These are phyloP conservation scores for Xylocampa areola DNA, from an alignment of 2,888 invertebrate genomes.

Conservation along the genomic window DNA sequence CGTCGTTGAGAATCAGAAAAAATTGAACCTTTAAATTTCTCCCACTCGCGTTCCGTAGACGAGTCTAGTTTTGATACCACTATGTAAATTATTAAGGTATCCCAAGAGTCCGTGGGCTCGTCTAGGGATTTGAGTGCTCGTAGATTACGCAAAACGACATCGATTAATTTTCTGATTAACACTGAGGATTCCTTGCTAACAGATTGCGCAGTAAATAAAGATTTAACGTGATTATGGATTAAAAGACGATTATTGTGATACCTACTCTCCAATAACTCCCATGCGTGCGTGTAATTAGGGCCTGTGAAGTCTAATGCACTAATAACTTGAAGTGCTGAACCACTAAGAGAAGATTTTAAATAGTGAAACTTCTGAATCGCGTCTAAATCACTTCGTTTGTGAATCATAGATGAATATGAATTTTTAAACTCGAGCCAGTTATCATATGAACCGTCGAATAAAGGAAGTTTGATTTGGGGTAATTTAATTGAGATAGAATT, in stretches of 20 bases:
- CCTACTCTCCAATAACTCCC: constrained; percentile 7
- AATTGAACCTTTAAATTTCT: constrained; percentile 1
- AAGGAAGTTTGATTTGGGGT: constrained; percentile 6
- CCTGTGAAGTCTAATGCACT: constrained; percentile 3
- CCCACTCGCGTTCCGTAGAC: constrained; percentile 8
- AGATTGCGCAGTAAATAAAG: constrained; percentile 7
- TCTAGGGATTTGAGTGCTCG: constrained; percentile 6
- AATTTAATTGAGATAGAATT: neutral
- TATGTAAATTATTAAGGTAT: constrained; percentile 2
- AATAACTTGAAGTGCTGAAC: constrained; percentile 9
- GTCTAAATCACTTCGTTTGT: neutral
- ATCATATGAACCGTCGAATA: constrained; percentile 12
- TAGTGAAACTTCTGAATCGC: constrained; percentile 3
- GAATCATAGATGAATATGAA: constrained; percentile 1
- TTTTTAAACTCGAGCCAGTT: constrained; percentile 1
- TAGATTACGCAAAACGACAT: neutral
- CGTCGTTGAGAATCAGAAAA: no score
- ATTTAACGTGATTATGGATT: constrained; percentile 6
- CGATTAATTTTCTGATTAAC: constrained; percentile 6
- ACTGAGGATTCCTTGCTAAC: constrained; percentile 14
- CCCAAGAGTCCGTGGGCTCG: neutral
- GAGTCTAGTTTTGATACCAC: constrained; percentile 6
- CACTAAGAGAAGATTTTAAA: no score
- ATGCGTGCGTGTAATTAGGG: constrained; percentile 5
- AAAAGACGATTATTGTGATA: constrained; percentile 6